Evolutionary conservation across 2,888 invertebrate genomes (phyloP).

Genomic region (Gisinianus flammeolus): DNA sequence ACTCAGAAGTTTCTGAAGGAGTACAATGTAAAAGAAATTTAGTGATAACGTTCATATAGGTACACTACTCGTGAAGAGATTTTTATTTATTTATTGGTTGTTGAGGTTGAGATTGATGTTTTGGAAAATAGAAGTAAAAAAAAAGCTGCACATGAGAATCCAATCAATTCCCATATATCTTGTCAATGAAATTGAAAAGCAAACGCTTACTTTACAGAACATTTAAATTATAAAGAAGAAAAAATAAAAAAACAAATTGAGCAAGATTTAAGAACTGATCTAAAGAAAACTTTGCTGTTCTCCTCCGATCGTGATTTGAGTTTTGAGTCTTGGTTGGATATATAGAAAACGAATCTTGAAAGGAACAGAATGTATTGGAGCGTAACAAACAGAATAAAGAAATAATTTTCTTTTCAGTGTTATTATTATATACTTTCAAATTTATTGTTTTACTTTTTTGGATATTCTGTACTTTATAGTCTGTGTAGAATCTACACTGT

Average conservation of each 20-base stretch:
- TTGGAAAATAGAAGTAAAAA: too few species aligned
- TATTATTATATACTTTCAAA: background rate
- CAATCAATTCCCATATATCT: background rate
- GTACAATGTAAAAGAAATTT: background rate
- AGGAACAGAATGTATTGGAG: slow-evolving; percentile 38
- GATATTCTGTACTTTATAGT: background rate
- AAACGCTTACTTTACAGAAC: too few species aligned
- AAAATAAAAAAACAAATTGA: background rate
- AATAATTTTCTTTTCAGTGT: background rate
- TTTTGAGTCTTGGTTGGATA: background rate
- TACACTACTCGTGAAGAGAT: background rate
- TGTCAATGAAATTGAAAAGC: background rate
- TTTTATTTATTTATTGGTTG: background rate
- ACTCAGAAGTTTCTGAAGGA: background rate
- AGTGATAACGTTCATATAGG: background rate
- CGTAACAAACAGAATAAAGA: slow-evolving; percentile 11
- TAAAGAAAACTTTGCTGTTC: background rate
- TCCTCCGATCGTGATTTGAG: too few species aligned
- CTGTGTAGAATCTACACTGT: too few species aligned
- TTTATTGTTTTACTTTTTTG: slow-evolving; percentile 9
- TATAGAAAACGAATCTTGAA: slow-evolving; percentile 2
- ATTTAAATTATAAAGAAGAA: too few species aligned
- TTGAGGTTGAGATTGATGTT: background rate
- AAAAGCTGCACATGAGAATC: background rate
- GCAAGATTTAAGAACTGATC: background rate